Base-by-base conservation (phyloP, 2,888 invertebrate species). In the Eristalis pertinax region DNA sequence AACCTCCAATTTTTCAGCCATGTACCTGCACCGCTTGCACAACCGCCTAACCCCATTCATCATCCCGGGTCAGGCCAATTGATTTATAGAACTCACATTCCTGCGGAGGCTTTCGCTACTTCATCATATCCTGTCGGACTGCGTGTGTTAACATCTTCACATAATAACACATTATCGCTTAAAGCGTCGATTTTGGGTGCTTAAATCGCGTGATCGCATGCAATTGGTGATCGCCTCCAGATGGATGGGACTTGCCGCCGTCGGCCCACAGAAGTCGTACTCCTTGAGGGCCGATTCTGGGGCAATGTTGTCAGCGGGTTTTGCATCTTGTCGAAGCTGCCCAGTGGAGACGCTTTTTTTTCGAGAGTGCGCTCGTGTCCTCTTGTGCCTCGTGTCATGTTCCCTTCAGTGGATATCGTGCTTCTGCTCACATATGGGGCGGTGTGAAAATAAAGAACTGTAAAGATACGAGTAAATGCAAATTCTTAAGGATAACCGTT, bases 171-270 rank as follows among this genome's bases (percentile, higher is more conserved):
- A 84, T 84, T 76, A 72, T 76, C 72, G 72, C 60, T 73, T 64
- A 81, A 81, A 77, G 77, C 77, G 73, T 73, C 76, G 81, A 58
- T 73, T 79, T 79, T 70, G 62, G 75, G 79, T 68, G 74, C 74
- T 81, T 79, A 38, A 75, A 86, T 86, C 82, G 86, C 86, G 86
- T 86, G 86, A 86, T 82, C 68, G 68, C 81, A 81, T 35, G 75
- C 75, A 75, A 56, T 75, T 76, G 58, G 35, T 38, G 70, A 65
- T 70, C 70, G 38, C 38, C 38, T 75, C 22, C 41, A 78, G 43
- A 74, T 75, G 43, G 70, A 69, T 74, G 67, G 19, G 26, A 29
- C 62, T 69, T 77, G 82, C 86, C 78, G 78, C 64, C 50, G 19
- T 19, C 29, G 86, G 86, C 82, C 75, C 64, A 86, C 86, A 82